Conservation (phyloP, 1,140 invertebrate genomes). For the Acyrthosiphon pisum region DNA sequence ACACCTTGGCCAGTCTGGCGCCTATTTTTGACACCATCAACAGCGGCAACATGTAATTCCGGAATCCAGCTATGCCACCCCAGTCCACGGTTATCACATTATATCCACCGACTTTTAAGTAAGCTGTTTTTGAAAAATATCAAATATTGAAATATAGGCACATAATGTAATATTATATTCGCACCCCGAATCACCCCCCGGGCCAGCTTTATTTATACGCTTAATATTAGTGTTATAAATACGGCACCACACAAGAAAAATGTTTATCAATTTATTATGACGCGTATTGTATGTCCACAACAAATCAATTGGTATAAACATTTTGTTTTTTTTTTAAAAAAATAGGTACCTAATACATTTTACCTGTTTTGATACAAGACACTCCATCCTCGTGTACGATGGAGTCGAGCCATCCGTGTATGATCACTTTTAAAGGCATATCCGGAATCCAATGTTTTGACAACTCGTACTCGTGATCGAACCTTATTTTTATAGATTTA, state of each 20-base stretch:
- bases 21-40: constrained; percentile 62
- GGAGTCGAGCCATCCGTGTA: constrained; percentile 48
- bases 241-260: neutral
- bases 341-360: too few species aligned
- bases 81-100: constrained; percentile 74
- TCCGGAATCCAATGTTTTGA: neutral
- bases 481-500: neutral
- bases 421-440: constrained; percentile 34
- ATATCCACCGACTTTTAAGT: constrained; percentile 66
- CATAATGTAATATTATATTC: neutral
- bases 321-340: neutral
- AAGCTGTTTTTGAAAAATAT: constrained; percentile 63
- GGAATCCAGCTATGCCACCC: constrained; percentile 63
- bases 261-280: neutral
- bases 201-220: neutral
- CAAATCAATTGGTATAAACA: neutral
- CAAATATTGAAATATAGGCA: neutral
- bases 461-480: neutral
- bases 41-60: constrained; percentile 62
- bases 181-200: neutral
- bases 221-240: neutral
- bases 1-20: constrained; percentile 59
- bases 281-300: neutral
- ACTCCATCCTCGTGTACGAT: neutral
- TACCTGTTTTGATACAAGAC: constrained; percentile 22